Percentiles rank a stretch among this genome's conserved stretches.
These are phyloP conservation scores for Cichladusa arquata DNA, from an alignment of 2,113 vertebrate genomes.

Conservation along the genomic window DNA sequence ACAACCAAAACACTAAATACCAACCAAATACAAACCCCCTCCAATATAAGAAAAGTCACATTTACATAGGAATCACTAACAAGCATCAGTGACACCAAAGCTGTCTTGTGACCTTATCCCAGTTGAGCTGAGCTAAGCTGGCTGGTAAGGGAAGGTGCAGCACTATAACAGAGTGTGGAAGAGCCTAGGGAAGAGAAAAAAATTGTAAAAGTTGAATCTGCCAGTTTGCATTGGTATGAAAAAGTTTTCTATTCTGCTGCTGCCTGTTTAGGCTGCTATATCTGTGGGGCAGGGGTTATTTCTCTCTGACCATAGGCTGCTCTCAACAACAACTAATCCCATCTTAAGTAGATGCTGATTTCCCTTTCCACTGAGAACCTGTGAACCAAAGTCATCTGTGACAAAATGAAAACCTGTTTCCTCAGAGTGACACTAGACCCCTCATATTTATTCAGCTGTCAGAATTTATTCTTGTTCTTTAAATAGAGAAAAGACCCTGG, in stretches of 20 bases:
- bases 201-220: neutral
- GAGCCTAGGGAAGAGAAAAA: neutral
- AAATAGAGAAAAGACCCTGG: conserved; percentile 45
- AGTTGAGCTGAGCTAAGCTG: neutral
- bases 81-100: neutral
- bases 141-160: neutral
- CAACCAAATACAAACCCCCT: neutral
- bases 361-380: conserved; percentile 20
- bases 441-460: conserved; percentile 72
- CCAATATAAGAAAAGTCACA: neutral
- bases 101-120: neutral
- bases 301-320: neutral
- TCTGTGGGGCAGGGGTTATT: neutral
- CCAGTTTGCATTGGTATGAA: neutral
- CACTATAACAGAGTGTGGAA: neutral
- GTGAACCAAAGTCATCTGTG: neutral
- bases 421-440: conserved; percentile 62
- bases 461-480: conserved; percentile 64
- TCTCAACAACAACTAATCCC: neutral
- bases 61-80: neutral
- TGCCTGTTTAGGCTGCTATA: neutral
- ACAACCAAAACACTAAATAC: neutral
- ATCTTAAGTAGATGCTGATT: neutral
- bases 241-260: neutral
- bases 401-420: conserved; percentile 62